Evolutionary conservation across 2,113 vertebrate species (phyloP).

Genomic region (Corvus cornix): DNA sequence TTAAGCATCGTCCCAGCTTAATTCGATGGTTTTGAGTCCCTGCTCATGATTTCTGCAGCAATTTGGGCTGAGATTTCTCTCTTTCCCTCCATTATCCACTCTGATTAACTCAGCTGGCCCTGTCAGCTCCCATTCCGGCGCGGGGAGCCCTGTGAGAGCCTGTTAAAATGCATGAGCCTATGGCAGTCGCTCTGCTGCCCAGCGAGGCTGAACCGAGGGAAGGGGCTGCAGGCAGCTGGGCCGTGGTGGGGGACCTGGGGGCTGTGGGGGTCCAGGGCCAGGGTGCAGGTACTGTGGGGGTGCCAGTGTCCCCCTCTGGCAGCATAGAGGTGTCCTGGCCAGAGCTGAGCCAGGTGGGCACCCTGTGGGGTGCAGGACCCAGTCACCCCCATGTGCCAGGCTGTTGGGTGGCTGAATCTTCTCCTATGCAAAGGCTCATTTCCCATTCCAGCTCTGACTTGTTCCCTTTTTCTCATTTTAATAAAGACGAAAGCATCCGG

Average conservation of each 20-base stretch:
- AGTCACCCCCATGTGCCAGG: not conserved
- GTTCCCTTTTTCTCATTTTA: constrained; percentile 65
- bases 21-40: constrained; percentile 59
- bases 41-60: constrained; percentile 69
- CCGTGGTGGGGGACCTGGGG: accelerated
- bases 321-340: not conserved
- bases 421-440: not conserved
- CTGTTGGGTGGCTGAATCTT: not conserved
- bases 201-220: not conserved
- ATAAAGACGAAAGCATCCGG: constrained; percentile 64
- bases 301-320: not conserved
- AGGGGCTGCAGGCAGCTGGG: not conserved
- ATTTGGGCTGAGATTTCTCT: constrained; percentile 74
- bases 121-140: constrained; percentile 68
- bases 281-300: not conserved
- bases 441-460: constrained; percentile 59
- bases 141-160: constrained; percentile 25
- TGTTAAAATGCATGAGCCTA: constrained; percentile 71
- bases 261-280: accelerated
- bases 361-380: not conserved
- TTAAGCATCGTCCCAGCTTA: constrained; percentile 48
- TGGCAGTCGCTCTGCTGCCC: not conserved
- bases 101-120: constrained; percentile 78
- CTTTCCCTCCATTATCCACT: constrained; percentile 76
- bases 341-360: not conserved